A percentile compares a stretch with the other conserved stretches of the same genome.
Evolutionary conservation across 2,113 vertebrate genomes (phyloP).

Genomic region (Aegypius monachus): DNA sequence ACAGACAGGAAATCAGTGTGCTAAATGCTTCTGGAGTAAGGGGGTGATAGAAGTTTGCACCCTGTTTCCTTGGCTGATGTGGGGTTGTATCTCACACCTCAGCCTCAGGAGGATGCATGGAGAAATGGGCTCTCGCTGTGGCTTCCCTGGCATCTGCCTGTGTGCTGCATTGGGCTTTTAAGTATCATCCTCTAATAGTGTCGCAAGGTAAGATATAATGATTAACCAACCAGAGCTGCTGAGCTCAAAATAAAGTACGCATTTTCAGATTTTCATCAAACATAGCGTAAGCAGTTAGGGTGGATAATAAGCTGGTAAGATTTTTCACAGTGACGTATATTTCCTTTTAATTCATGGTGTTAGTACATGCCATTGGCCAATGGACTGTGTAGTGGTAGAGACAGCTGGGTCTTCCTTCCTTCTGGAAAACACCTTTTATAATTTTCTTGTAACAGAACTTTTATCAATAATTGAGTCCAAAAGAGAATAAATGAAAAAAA

Average conservation of each 20-base stretch:
- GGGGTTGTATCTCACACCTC: neutral
- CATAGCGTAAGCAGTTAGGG: fast-evolving
- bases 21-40: neutral
- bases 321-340: neutral
- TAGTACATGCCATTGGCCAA: neutral
- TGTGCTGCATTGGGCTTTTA: neutral
- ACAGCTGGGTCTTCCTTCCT: neutral
- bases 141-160: neutral
- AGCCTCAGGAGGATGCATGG: neutral
- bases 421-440: neutral
- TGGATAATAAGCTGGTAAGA: neutral
- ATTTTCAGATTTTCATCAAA: neutral
- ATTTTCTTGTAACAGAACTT: neutral
- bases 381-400: neutral
- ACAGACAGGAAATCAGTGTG: neutral
- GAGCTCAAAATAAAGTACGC: neutral
- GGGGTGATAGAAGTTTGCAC: neutral
- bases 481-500: neutral
- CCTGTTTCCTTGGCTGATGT: neutral
- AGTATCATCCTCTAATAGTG: neutral
- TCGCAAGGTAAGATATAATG: neutral
- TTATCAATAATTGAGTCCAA: neutral
- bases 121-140: neutral
- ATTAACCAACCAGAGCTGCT: neutral
- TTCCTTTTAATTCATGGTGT: neutral